Conservation (phyloP, 2,113 vertebrate genomes). For the Hydropotes inermis region DNA sequence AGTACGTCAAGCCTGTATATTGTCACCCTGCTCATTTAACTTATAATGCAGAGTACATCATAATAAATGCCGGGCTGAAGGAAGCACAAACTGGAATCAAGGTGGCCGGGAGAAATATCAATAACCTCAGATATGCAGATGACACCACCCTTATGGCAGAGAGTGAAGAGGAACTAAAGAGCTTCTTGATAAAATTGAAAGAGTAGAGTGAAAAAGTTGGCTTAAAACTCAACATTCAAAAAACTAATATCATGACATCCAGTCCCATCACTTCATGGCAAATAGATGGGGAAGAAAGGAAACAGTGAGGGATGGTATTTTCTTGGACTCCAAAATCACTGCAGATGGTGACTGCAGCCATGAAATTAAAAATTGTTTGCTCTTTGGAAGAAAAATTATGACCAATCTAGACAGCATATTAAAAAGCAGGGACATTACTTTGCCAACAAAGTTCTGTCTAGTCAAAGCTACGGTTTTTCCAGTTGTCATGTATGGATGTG, state of each 20-base stretch:
- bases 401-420: background rate
- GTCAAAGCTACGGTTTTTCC: background rate
- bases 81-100: background rate
- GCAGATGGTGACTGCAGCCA: background rate
- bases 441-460: background rate
- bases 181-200: background rate
- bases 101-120: background rate
- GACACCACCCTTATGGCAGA: background rate
- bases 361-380: background rate
- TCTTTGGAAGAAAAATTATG: background rate
- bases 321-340: background rate
- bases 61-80: rapidly evolving
- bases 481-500: background rate
- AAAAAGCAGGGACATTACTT: background rate
- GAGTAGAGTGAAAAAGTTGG: background rate
- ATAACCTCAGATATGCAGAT: background rate
- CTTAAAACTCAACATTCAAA: background rate
- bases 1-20: background rate
- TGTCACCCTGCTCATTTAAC: background rate
- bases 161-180: background rate
- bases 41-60: background rate
- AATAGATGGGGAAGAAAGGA: background rate
- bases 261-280: background rate
- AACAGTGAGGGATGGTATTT: background rate
- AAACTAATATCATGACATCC: background rate